These are phyloP conservation scores for Palythoa grandiflora DNA, from an alignment of 92 coral and sea anemone species.

Conservation along the genomic window DNA sequence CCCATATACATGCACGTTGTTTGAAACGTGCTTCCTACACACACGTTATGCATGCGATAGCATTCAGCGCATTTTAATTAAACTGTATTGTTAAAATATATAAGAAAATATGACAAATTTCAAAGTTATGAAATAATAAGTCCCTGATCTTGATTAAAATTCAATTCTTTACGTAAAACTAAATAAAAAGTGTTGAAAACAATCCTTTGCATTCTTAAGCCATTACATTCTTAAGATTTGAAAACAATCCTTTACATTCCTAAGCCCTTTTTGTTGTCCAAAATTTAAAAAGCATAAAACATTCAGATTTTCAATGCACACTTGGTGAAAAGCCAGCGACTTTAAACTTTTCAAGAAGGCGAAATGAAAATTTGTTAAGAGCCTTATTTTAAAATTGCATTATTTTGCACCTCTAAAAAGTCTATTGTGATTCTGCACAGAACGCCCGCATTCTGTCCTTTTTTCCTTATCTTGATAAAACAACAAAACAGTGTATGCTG, in stretches of 20 bases:
- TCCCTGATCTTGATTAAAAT: neutral
- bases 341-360: neutral
- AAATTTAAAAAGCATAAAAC: neutral
- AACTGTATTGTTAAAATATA: no score
- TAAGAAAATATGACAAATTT: neutral
- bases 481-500: neutral
- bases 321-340: neutral
- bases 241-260: constrained; percentile 1
- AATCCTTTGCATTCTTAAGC: neutral
- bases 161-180: neutral
- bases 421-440: neutral
- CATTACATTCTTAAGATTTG: neutral
- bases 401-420: no score
- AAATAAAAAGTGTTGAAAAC: neutral
- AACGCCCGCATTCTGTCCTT: constrained; percentile 25
- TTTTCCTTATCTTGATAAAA: neutral
- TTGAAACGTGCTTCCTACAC: no score
- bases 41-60: no score
- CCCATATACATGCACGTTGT: no score
- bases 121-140: neutral
- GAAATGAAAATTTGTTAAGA: neutral
- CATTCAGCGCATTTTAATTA: no score
- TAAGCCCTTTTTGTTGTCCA: neutral
- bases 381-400: neutral
- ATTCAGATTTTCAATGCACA: neutral